Evolutionary conservation across 2,113 vertebrate genomes (phyloP).

Genomic region (Mormoops blainvillei): DNA sequence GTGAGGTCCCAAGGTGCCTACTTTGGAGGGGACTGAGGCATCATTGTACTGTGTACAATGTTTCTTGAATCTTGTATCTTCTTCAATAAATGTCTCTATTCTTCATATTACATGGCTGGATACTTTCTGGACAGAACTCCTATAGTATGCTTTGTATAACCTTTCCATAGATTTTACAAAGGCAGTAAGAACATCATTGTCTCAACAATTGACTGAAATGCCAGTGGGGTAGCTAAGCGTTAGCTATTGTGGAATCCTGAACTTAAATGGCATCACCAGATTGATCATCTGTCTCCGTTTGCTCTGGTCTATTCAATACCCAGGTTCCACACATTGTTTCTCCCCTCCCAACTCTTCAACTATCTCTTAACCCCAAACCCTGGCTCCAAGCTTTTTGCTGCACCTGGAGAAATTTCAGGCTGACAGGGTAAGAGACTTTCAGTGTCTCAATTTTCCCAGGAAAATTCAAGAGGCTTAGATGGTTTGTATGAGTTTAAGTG

Average conservation of each 20-base stretch:
- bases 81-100: too few relatives aligned
- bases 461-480: background rate
- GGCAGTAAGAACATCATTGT: background rate
- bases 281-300: background rate
- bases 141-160: background rate
- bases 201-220: background rate
- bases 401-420: background rate
- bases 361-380: background rate
- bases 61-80: too few relatives aligned
- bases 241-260: background rate
- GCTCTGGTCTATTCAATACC: background rate
- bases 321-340: background rate
- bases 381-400: background rate
- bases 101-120: too few relatives aligned
- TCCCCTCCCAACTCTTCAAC: background rate
- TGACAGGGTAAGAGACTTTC: background rate
- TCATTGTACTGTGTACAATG: too few relatives aligned
- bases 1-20: too few relatives aligned
- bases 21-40: too few relatives aligned
- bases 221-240: background rate
- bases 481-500: background rate
- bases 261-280: background rate
- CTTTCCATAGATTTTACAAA: background rate
- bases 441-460: background rate
- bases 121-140: background rate